phyloP scores from a whole-genome alignment of 1,140 invertebrate species.

The Nebria ingens region DNA sequence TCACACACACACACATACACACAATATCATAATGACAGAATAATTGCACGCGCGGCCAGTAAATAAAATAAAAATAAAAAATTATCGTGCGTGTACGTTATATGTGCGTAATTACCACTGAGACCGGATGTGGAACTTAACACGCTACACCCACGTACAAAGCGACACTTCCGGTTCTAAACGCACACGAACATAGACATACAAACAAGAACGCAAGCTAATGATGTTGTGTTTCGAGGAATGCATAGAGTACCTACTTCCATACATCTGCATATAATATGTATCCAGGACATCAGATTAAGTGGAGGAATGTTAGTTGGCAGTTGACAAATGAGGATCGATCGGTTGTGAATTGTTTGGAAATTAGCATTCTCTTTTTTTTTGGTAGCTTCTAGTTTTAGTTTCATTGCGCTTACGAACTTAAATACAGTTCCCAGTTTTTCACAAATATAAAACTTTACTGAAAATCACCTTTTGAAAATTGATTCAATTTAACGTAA shows the following conservation, averaged over 20 bases:
- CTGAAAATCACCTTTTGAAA: no score
- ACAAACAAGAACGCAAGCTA: not conserved
- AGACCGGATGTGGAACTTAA: not conserved
- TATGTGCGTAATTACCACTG: not conserved
- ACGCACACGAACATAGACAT: not conserved
- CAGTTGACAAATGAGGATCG: not conserved
- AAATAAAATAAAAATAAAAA: conserved; percentile 9
- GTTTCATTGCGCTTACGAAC: no score
- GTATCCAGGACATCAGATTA: no score
- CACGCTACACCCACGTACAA: conserved; percentile 7
- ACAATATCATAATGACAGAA: conserved; percentile 4
- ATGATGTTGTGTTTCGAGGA: not conserved
- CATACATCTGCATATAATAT: no score
- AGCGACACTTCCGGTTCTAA: not conserved
- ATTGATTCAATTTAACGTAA: no score
- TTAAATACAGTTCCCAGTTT: no score
- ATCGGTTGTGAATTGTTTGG: no score
- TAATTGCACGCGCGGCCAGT: conserved; percentile 3
- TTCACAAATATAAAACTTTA: no score
- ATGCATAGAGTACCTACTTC: no score
- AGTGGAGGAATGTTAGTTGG: not conserved
- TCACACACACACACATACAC: not conserved
- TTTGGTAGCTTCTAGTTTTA: no score
- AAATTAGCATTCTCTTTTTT: no score
- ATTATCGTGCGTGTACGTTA: not conserved